A percentile compares a stretch with the other conserved stretches of the same genome.
Conservation (phyloP, 2,888 invertebrate genomes). For the Doris montereyensis region DNA sequence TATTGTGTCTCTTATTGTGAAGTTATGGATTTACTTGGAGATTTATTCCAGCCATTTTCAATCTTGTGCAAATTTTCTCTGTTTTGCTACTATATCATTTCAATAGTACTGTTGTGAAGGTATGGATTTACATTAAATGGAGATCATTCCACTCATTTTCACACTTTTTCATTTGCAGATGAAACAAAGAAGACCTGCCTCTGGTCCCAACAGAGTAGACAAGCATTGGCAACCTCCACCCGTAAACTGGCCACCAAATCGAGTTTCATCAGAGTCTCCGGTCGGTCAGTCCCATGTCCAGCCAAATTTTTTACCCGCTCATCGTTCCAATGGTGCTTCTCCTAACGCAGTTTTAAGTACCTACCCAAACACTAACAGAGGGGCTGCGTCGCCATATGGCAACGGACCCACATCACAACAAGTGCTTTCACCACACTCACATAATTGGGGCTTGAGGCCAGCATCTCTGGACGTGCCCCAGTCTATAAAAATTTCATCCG, state of each 20-base stretch:
- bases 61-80: too few relatives aligned
- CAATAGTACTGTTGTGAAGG: too few relatives aligned
- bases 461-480: conserved; percentile 39
- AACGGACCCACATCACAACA: not conserved
- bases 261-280: conserved; percentile 8
- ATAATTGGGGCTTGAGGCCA: conserved; percentile 31
- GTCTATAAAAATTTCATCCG: conserved; percentile 23
- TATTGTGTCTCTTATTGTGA: too few relatives aligned
- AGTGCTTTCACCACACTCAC: not conserved
- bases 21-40: too few relatives aligned
- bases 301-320: not conserved
- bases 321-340: conserved; percentile 4
- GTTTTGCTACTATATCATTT: too few relatives aligned
- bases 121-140: not conserved
- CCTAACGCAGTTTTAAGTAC: conserved; percentile 4
- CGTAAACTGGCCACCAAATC: conserved; percentile 25
- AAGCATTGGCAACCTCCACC: conserved; percentile 28
- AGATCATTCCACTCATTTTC: not conserved
- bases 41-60: too few relatives aligned
- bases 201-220: conserved; percentile 29
- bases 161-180: not conserved
- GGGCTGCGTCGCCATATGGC: conserved; percentile 1
- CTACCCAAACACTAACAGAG: not conserved
- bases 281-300: not conserved
- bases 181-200: conserved; percentile 33